Conservation (phyloP, 2,888 invertebrate species). For the Hydroisotoma schaefferi region DNA sequence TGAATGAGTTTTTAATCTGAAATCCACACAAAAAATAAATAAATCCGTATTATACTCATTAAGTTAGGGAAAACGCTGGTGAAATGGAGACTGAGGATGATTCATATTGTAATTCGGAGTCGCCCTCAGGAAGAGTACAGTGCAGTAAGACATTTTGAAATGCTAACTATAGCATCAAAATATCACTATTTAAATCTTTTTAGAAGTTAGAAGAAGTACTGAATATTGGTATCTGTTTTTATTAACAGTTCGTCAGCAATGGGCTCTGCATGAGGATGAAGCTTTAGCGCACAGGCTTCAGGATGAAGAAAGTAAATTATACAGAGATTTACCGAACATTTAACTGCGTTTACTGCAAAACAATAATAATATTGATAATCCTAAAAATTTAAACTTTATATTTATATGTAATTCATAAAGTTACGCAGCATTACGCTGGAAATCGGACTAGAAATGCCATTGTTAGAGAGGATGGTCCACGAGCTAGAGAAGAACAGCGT, state of each 20-base stretch:
- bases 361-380: conserved; percentile 7
- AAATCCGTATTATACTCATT: no score
- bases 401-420: conserved; percentile 50
- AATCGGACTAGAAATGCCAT: conserved; percentile 72
- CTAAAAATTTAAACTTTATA: conserved; percentile 4
- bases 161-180: background rate
- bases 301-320: conserved; percentile 69
- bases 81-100: background rate
- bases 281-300: conserved; percentile 76
- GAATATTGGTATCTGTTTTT: background rate
- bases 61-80: no score
- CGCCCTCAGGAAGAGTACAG: conserved; percentile 6
- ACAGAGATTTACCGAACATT: background rate
- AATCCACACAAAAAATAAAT: no score
- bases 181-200: background rate
- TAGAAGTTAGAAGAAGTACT: background rate
- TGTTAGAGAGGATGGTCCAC: conserved; percentile 73
- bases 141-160: conserved; percentile 4
- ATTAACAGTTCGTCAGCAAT: conserved; percentile 70
- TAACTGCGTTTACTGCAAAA: background rate
- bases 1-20: no score
- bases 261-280: conserved; percentile 78
- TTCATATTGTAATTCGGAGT: background rate
- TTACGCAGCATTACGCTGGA: conserved; percentile 70
- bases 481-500: conserved; percentile 69